phyloP scores from a whole-genome alignment of 2,888 invertebrate genomes.

The Furcula furcula region DNA sequence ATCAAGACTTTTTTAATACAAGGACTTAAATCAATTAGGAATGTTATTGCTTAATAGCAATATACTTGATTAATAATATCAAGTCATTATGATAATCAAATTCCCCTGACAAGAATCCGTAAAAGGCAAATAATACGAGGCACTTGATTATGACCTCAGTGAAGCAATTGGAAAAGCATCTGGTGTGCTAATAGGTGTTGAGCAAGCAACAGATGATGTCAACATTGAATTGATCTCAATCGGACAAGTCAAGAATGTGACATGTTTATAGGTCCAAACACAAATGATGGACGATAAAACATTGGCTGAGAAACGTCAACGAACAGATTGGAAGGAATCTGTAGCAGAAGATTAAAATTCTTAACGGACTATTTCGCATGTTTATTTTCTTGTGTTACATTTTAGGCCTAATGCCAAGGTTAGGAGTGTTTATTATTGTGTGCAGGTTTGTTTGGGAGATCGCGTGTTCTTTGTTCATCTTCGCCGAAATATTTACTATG shows the following conservation, averaged over 20 bases:
- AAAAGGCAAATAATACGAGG: conserved; percentile 14
- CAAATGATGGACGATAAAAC: conserved; percentile 5
- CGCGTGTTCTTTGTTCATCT: not conserved
- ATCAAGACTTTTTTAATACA: no score
- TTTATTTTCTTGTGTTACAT: not conserved
- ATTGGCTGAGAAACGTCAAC: conserved; percentile 11
- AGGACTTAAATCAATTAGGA: not conserved
- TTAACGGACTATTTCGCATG: not conserved
- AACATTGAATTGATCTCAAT: conserved; percentile 54
- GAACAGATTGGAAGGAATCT: not conserved
- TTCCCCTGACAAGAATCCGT: conserved; percentile 5
- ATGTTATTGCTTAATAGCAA: not conserved
- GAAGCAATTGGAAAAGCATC: conserved; percentile 34
- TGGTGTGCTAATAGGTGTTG: conserved; percentile 39
- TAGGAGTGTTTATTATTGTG: not conserved
- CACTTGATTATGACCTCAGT: conserved; percentile 38
- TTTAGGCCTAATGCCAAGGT: conserved; percentile 2
- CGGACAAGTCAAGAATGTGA: conserved; percentile 37
- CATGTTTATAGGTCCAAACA: conserved; percentile 26
- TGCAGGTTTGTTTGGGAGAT: not conserved
- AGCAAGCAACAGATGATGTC: conserved; percentile 49
- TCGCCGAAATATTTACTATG: not conserved
- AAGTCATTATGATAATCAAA: not conserved
- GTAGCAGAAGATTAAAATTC: not conserved
- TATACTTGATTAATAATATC: no score